phyloP scores from a whole-genome alignment of 64 coral and sea anemone genomes.

The Hydrozoanthus tunicans region DNA sequence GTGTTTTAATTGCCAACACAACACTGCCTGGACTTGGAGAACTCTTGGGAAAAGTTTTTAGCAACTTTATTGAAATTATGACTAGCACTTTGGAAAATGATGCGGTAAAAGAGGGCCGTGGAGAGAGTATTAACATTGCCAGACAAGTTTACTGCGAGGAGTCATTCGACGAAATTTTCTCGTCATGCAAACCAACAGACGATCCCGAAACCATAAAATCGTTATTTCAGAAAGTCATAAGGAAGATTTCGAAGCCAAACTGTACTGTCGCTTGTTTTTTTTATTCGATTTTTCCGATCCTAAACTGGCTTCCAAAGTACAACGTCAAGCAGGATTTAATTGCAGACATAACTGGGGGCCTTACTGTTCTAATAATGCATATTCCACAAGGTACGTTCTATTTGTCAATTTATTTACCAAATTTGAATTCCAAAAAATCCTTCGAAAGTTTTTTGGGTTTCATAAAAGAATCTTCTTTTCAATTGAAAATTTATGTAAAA shows the following conservation, averaged over 20 bases:
- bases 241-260: slow-evolving; percentile 24
- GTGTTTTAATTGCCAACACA: background rate
- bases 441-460: background rate
- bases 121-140: slow-evolving; percentile 43
- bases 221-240: slow-evolving; percentile 35
- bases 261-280: slow-evolving; percentile 51
- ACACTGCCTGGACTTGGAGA: background rate
- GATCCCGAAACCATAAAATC: background rate
- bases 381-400: slow-evolving; percentile 81
- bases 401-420: background rate
- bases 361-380: slow-evolving; percentile 86
- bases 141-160: slow-evolving; percentile 53
- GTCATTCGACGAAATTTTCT: slow-evolving; percentile 15
- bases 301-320: slow-evolving; percentile 81
- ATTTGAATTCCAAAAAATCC: no score
- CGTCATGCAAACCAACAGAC: background rate
- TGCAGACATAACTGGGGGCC: slow-evolving; percentile 68
- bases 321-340: slow-evolving; percentile 57
- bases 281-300: slow-evolving; percentile 83
- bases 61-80: background rate
- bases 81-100: background rate
- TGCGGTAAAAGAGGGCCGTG: slow-evolving; percentile 6
- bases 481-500: no score
- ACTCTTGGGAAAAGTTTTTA: background rate
- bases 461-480: background rate